Conservation (phyloP, 2,888 invertebrate species). For the Oscheius onirici region DNA sequence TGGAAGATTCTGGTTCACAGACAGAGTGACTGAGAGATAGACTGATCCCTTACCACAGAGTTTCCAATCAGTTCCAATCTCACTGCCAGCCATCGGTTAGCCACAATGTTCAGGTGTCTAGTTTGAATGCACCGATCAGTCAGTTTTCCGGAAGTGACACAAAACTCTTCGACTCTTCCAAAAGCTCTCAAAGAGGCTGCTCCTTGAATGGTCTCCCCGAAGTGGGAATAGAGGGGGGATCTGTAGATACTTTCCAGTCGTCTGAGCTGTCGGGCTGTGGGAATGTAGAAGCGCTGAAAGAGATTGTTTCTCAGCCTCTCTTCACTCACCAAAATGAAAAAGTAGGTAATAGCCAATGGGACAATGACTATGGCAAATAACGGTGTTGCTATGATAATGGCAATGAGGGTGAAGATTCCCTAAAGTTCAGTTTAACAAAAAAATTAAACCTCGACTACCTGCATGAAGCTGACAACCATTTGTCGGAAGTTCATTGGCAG, state of each 20-base stretch:
- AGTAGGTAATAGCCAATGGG: conserved; percentile 59
- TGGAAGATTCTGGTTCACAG: conserved; percentile 74
- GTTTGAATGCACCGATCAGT: conserved; percentile 50
- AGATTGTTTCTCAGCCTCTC: neutral
- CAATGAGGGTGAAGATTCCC: conserved; percentile 57
- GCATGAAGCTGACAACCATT: conserved; percentile 58
- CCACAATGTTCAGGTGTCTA: conserved; percentile 59
- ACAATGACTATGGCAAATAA: conserved; percentile 62
- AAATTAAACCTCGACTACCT: conserved; percentile 37
- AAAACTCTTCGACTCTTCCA: conserved; percentile 38
- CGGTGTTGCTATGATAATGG: conserved; percentile 65
- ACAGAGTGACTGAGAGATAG: neutral
- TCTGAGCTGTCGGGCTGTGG: conserved; percentile 84
- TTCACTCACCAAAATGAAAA: conserved; percentile 51
- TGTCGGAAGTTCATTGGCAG: conserved; percentile 60
- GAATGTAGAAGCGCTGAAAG: conserved; percentile 87
- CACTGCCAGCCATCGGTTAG: conserved; percentile 84
- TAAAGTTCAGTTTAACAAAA: conserved; percentile 23
- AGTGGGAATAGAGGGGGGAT: conserved; percentile 70
- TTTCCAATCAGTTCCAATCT: conserved; percentile 95
- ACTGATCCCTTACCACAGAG: conserved; percentile 81
- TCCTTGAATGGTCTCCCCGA: conserved; percentile 74
- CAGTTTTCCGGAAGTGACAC: neutral
- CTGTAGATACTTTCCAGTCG: conserved; percentile 65
- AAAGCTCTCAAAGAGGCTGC: conserved; percentile 72